These are phyloP conservation scores for Syngnathus floridae DNA, from an alignment of 2,113 vertebrate genomes.

Conservation along the genomic window DNA sequence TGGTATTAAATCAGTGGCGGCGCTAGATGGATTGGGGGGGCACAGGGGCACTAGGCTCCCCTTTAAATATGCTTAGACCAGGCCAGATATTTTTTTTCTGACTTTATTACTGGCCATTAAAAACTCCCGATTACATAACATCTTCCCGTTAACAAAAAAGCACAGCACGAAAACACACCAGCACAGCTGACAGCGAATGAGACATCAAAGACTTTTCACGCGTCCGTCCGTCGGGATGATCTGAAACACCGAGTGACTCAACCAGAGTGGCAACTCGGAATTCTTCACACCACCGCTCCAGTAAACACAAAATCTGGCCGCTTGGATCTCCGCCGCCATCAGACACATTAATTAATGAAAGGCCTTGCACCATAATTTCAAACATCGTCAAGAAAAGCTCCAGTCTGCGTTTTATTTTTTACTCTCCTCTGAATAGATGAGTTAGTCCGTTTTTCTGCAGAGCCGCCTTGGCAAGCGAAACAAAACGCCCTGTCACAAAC, in stretches of 20 bases:
- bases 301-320: conserved; percentile 34
- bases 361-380: conserved; percentile 35
- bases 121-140: no score
- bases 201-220: conserved; percentile 35
- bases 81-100: no score
- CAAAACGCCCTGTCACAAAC: conserved; percentile 19
- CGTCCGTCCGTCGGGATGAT: conserved; percentile 34
- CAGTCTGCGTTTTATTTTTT: no score
- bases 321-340: conserved; percentile 39
- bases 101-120: no score
- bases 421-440: background rate
- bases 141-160: background rate
- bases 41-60: no score
- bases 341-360: conserved; percentile 10
- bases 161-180: background rate
- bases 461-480: conserved; percentile 33
- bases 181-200: conserved; percentile 37
- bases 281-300: conserved; percentile 44
- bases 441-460: background rate
- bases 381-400: background rate
- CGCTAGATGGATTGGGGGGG: no score
- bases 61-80: no score
- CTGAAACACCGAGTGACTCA: conserved; percentile 48
- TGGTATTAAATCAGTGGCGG: no score
- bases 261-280: conserved; percentile 43